Base-by-base conservation (phyloP, 2,888 invertebrate genomes). In the Athetis lepigone region DNA sequence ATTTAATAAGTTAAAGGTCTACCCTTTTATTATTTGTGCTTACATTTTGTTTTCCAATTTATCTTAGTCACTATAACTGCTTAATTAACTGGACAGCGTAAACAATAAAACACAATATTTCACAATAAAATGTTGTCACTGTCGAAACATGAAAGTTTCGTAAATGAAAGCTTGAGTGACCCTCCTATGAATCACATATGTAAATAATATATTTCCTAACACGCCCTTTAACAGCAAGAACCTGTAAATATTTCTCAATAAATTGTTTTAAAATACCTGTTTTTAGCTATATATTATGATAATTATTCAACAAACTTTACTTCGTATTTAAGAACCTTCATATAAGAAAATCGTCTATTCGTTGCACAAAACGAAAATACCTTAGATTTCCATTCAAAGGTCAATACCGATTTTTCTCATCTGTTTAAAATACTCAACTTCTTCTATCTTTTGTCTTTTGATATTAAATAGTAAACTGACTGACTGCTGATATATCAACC, bases 161-260 rank as follows among this genome's bases (percentile, higher is more conserved):
- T 73, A 61, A 77, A 73, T 36, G 40, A 72, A 66, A 71, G 43
- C 36, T 49, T 54, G 39, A 62, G 13, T 74, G 62, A 62, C 72
- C 46, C 59, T 60, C 57, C 72, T 11, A 60, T 55, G 49, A 62
- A 59, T 71, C 36, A 42, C 54, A 65, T 40, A 70, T 73, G 69
- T 65, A 52, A 66, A 73, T 73, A 43, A 37, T 40, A 33, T 43
- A 23, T 77, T 74, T 61, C 61, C 43, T 43, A 77, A 77, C n/a
- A n/a, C 27, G 74, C 67, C 77, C 75, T 77, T 67, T 65, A 52
- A 59, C 65, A 51, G 51, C 45, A 4, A 55, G 21, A 66, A 51
- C 42, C 43, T 54, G 49, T 54, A 37, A 51, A 49, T 46, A 50
- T 69, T 69, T 56, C 43, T n/a, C 19, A 50, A 63, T 42, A 55